Percentiles rank a stretch among this genome's conserved stretches.
phyloP scores from a whole-genome alignment of 1,140 invertebrate genomes.

The Aphelenchoides besseyi region DNA sequence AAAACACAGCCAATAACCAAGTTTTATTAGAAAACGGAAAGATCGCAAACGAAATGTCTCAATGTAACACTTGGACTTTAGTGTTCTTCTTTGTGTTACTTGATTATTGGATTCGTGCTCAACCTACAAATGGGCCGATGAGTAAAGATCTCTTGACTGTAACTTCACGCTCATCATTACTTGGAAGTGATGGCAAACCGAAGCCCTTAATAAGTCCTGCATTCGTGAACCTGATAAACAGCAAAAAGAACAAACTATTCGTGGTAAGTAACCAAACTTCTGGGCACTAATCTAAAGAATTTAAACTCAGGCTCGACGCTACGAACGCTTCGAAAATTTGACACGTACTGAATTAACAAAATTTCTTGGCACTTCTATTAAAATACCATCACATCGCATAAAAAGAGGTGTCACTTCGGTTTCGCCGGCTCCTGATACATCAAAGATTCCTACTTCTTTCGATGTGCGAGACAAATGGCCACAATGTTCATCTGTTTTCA shows the following conservation, averaged over 20 bases:
- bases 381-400: neutral
- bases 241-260: neutral
- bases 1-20: too few species aligned
- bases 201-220: neutral
- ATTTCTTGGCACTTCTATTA: neutral
- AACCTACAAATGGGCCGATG: neutral
- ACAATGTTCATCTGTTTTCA: slow-evolving; percentile 72
- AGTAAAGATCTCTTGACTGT: too few species aligned
- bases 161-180: neutral
- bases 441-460: slow-evolving; percentile 67
- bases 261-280: neutral
- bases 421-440: neutral
- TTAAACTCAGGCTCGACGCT: neutral
- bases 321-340: neutral
- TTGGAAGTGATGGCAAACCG: neutral
- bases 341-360: neutral
- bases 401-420: neutral
- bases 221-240: neutral
- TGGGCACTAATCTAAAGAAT: neutral
- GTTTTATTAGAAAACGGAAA: too few species aligned
- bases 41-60: too few species aligned
- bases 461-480: slow-evolving; percentile 77
- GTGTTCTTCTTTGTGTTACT: too few species aligned
- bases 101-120: too few species aligned
- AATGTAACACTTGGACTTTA: too few species aligned